Evolutionary conservation across 2,113 vertebrate species (phyloP), one percentile per base, ranked within the genome.

Genomic region (Probosciger aterrimus): DNA sequence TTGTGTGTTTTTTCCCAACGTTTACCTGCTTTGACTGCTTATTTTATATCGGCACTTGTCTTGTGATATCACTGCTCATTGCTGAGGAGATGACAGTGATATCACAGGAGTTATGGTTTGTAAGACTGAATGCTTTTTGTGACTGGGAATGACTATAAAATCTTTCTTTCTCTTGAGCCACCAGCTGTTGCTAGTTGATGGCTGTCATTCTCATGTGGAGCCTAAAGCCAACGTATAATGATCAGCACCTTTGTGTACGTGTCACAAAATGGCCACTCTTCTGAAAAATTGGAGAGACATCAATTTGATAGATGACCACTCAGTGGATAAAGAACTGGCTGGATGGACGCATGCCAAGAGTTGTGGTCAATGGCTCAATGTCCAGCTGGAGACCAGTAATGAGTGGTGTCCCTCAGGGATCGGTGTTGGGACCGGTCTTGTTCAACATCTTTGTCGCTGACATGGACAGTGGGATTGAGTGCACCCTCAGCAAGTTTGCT

Each of bases 1-100:
- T 80, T 90, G 31, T 67, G 41, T 55, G 9, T 14, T 83, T 93
- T 67, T 70, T 70, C 33, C n/a, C 50, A 83, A 6, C 2, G 0
- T 76, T 93, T 88, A 82, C 74, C 53, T 92, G 28, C 74, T 91
- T 79, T 81, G 81, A 71, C 55, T 91, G 39, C 70, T 94, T 84
- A 49, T 91, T 93, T 81, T 76, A 10, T 43, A 53, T 43, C 25
- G 89, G 37, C 49, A 69, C 33, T 84, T 82, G 55, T 83, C 68
- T 64, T 78, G 22, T 73, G 90, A 75, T 62, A 69, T 96, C 92
- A 76, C 57, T 46, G 18, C 39, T 90, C 14, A 9, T 33, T 87
- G 41, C 53, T 47, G 52, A 19, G 44, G 57, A 73, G 35, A 65
- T 41, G 60, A 41, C 7, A 19, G 43, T 81, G 64, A 93, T 46